Percentiles rank a stretch among this genome's conserved stretches.
Conservation (phyloP, 1,140 invertebrate species). For the Megalopta genalis region DNA sequence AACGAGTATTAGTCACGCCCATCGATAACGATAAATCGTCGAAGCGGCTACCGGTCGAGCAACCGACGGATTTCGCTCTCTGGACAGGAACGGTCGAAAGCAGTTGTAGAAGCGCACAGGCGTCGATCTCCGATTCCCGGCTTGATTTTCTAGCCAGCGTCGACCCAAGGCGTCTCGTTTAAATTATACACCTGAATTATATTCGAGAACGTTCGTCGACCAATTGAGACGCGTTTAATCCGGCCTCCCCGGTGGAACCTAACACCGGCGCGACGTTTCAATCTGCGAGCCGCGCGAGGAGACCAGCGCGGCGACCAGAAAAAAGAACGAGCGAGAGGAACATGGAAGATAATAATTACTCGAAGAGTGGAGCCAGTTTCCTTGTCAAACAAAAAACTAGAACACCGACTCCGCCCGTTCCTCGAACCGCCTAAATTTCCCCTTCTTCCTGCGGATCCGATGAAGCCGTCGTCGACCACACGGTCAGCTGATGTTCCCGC, state of each 20-base stretch:
- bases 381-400: background rate
- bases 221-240: background rate
- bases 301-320: no score
- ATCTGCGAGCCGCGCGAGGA: background rate
- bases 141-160: background rate
- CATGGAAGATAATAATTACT: conserved; percentile 8
- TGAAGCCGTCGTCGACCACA: conserved; percentile 23
- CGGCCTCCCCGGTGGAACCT: background rate
- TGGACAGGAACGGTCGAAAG: background rate
- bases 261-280: background rate
- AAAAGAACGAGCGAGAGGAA: background rate
- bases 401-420: background rate
- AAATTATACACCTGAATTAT: conserved; percentile 30
- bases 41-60: conserved; percentile 22
- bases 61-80: background rate
- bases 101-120: background rate
- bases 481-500: background rate
- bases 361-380: background rate
- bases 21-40: conserved; percentile 47
- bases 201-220: background rate
- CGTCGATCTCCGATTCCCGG: background rate
- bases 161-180: conserved; percentile 1
- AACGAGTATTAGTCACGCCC: conserved; percentile 42
- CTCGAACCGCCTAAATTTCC: background rate
- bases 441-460: background rate